Percentiles rank a stretch among this genome's conserved stretches.
These are phyloP conservation scores for Rhodophaea formosa DNA, from an alignment of 2,888 invertebrate species.

Conservation along the genomic window DNA sequence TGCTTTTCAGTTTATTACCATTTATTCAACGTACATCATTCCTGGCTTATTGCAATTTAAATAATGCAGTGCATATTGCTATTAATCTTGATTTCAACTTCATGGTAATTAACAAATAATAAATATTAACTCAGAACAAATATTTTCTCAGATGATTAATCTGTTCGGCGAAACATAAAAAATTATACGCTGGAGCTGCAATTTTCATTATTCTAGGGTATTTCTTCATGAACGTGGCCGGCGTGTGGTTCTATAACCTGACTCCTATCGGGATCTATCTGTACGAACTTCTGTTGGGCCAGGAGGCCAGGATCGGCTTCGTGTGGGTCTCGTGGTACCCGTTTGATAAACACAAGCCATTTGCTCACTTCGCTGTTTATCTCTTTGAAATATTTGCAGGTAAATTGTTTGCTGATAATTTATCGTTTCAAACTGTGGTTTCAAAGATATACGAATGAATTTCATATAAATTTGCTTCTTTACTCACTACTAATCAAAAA, in stretches of 20 bases:
- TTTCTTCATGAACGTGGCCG: conserved; percentile 55
- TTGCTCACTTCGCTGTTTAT: conserved; percentile 62
- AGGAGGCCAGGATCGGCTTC: conserved; percentile 52
- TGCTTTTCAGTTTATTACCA: too few relatives aligned
- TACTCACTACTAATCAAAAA: not conserved
- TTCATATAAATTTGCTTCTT: not conserved
- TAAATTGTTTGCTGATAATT: conserved; percentile 40
- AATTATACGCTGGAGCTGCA: not conserved
- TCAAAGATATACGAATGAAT: not conserved
- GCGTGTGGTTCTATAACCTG: conserved; percentile 68
- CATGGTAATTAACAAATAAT: not conserved
- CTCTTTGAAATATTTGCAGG: conserved; percentile 69
- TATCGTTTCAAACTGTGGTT: not conserved
- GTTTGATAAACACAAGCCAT: conserved; percentile 60
- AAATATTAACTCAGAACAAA: not conserved
- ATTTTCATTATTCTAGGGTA: conserved; percentile 49
- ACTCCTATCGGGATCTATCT: conserved; percentile 62
- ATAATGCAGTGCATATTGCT: not conserved
- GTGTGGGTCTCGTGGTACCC: conserved; percentile 76
- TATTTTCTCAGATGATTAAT: not conserved
- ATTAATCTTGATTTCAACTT: not conserved
- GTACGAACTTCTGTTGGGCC: conserved; percentile 46
- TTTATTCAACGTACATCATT: too few relatives aligned
- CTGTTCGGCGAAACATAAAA: not conserved
- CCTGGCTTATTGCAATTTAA: too few relatives aligned